Evolutionary conservation across 2,888 invertebrate genomes (phyloP).

Genomic region (Torymus tubicola): DNA sequence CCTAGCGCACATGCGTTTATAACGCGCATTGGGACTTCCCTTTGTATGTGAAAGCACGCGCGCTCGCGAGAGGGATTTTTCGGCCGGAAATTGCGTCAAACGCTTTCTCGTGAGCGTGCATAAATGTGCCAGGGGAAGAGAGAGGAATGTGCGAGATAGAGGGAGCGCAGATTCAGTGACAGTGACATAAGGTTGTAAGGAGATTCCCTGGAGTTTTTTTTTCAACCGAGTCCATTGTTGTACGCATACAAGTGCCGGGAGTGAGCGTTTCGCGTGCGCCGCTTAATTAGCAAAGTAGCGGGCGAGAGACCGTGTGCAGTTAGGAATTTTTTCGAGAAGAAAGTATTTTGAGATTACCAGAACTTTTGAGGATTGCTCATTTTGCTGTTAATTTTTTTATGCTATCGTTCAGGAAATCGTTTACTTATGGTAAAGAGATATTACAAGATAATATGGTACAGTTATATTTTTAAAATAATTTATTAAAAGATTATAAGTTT

Average conservation of each 20-base stretch:
- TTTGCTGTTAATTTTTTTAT: no score
- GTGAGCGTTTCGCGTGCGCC: background rate
- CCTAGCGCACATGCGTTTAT: background rate
- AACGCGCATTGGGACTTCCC: no score
- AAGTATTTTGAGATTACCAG: no score
- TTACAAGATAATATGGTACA: no score
- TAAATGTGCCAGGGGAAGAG: slow-evolving; percentile 13
- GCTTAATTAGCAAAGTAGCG: slow-evolving; percentile 28
- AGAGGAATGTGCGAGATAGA: background rate
- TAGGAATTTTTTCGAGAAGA: no score
- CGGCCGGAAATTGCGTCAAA: slow-evolving; percentile 41
- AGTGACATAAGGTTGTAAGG: slow-evolving; percentile 8
- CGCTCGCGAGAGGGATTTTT: background rate
- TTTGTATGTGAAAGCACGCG: slow-evolving; percentile 8
- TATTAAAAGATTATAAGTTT: no score
- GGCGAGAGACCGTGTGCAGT: slow-evolving; percentile 68
- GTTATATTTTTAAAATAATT: no score
- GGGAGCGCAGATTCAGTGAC: slow-evolving; percentile 34
- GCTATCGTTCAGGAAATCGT: no score
- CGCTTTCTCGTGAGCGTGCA: slow-evolving; percentile 29
- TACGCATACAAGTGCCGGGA: background rate
- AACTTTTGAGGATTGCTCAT: no score
- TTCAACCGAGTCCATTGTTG: slow-evolving; percentile 1
- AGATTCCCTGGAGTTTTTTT: slow-evolving; percentile 9
- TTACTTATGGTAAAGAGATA: no score